Evolutionary conservation across 2,113 vertebrate species (phyloP).

Genomic region (Hypocryptadius cinnamomeus): DNA sequence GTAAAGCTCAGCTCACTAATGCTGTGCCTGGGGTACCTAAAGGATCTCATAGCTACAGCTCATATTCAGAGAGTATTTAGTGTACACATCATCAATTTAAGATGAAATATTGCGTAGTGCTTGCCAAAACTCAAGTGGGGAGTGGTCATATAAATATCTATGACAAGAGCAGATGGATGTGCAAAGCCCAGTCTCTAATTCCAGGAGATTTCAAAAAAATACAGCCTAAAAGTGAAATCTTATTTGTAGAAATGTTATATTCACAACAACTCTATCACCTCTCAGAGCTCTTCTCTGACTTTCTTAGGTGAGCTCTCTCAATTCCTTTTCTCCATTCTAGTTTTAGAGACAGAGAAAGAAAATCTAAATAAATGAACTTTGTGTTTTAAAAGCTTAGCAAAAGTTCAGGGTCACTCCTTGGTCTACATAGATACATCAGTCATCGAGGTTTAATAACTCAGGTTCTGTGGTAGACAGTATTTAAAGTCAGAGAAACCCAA

Average conservation of each 20-base stretch:
- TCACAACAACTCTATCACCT: not conserved
- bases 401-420: not conserved
- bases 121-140: not conserved
- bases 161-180: not conserved
- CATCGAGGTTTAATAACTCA: not conserved
- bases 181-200: not conserved
- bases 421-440: not conserved
- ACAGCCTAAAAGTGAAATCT: accelerated
- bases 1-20: not conserved
- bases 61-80: not conserved
- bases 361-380: conserved; percentile 29
- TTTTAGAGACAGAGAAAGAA: not conserved
- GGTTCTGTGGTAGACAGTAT: not conserved
- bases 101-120: not conserved
- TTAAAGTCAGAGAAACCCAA: not conserved
- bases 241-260: not conserved
- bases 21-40: not conserved
- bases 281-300: not conserved
- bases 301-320: not conserved
- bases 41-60: not conserved
- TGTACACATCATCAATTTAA: not conserved
- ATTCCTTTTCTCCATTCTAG: not conserved
- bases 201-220: not conserved
- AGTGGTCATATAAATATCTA: not conserved
- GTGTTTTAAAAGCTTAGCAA: not conserved